Evolutionary conservation across 2,797 vertebrate species (phyloP).

Genomic region (Triplophysa bombifrons): DNA sequence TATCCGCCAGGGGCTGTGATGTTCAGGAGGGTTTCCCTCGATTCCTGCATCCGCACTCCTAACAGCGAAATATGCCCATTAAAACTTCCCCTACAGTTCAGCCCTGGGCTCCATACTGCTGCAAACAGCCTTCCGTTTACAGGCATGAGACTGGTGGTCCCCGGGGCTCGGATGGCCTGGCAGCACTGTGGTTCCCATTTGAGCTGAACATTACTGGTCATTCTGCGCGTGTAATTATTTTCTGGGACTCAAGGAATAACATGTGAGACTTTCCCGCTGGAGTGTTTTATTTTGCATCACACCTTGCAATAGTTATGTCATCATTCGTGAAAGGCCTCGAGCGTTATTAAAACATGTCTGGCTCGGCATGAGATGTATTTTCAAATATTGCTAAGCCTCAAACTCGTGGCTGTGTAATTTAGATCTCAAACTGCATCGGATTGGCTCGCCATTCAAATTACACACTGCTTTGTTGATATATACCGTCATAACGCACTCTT

Average conservation of each 20-base stretch:
- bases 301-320: slow-evolving; percentile 40
- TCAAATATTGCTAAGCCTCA: neutral
- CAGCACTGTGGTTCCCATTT: slow-evolving; percentile 10
- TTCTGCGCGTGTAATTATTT: slow-evolving; percentile 30
- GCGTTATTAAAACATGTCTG: slow-evolving; percentile 68
- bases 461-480: no score
- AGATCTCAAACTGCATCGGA: neutral
- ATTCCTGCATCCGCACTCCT: slow-evolving; percentile 29
- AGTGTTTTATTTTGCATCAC: neutral
- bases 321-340: slow-evolving; percentile 73
- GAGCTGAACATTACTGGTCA: slow-evolving; percentile 24
- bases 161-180: slow-evolving; percentile 25
- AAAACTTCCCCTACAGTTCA: slow-evolving; percentile 59
- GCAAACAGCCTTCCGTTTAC: slow-evolving; percentile 55
- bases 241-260: slow-evolving; percentile 6
- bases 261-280: neutral
- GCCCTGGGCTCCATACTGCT: slow-evolving; percentile 50
- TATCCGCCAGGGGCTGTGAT: slow-evolving; percentile 8
- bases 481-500: no score
- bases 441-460: no score
- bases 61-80: slow-evolving; percentile 48
- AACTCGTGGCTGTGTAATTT: neutral
- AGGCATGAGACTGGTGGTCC: slow-evolving; percentile 27
- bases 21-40: slow-evolving; percentile 4
- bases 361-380: slow-evolving; percentile 1